Conservation (phyloP, 2,888 invertebrate species). For the Torymus auratus region DNA sequence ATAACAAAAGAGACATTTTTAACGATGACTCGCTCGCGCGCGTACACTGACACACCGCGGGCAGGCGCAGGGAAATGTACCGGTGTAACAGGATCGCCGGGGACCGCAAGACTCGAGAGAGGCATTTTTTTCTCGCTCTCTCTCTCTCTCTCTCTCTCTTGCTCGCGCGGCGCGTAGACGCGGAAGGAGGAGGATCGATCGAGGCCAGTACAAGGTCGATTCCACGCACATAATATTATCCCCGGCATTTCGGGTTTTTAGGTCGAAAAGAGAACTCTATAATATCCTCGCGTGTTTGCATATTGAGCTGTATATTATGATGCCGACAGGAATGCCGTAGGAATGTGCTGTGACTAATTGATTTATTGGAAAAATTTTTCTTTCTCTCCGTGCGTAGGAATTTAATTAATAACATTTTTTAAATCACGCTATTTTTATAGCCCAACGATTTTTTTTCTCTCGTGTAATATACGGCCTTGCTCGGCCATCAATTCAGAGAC, state of each 20-base stretch:
- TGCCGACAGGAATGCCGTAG: no score
- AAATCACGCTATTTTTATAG: no score
- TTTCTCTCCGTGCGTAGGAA: no score
- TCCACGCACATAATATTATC: constrained; percentile 48
- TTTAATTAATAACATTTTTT: no score
- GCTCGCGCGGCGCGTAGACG: constrained; percentile 13
- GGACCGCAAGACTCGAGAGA: constrained; percentile 67
- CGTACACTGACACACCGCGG: neutral
- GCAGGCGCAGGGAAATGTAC: constrained; percentile 64
- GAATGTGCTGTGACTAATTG: no score
- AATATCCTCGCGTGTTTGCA: neutral
- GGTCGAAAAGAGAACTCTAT: neutral
- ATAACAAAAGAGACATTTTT: constrained; percentile 54
- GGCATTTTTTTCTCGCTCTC: constrained; percentile 37
- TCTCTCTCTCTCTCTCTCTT: constrained; percentile 39
- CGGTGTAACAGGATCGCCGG: constrained; percentile 71
- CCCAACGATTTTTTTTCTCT: no score
- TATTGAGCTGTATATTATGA: no score
- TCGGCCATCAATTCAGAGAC: no score
- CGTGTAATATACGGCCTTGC: no score
- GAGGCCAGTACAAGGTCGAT: constrained; percentile 68
- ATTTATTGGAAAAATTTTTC: no score
- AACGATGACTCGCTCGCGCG: constrained; percentile 42
- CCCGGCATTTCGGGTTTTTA: neutral
- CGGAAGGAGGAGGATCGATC: constrained; percentile 52